Evolutionary conservation across 2,888 invertebrate species (phyloP).

Genomic region (Hyalella azteca): DNA sequence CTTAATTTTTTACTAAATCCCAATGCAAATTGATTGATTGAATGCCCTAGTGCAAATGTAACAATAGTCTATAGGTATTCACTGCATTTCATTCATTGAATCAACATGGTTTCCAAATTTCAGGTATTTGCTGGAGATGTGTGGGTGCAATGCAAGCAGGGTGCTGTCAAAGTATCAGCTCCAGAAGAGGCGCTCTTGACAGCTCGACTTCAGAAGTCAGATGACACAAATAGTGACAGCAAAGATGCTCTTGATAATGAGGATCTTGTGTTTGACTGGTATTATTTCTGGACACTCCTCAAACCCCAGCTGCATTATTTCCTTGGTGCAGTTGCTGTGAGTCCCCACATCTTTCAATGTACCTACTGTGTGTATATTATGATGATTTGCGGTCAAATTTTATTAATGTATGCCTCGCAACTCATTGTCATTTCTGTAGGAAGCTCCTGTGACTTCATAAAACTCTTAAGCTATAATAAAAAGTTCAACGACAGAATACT

Average conservation of each 20-base stretch:
- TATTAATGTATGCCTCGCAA: too few relatives aligned
- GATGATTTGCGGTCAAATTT: too few relatives aligned
- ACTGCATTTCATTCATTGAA: background rate
- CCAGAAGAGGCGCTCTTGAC: background rate
- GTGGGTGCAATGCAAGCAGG: constrained; percentile 1
- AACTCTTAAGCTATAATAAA: too few relatives aligned
- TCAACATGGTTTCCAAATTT: background rate
- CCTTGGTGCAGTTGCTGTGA: constrained; percentile 78
- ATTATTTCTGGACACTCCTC: constrained; percentile 74
- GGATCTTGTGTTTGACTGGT: constrained; percentile 77
- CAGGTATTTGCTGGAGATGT: constrained; percentile 4
- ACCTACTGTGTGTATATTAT: too few relatives aligned
- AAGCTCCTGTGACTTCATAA: too few relatives aligned
- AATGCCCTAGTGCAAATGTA: background rate
- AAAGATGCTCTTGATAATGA: constrained; percentile 41
- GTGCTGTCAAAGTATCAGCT: background rate
- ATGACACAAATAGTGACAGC: constrained; percentile 1
- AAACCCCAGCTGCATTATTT: constrained; percentile 79
- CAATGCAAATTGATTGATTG: background rate
- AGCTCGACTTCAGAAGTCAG: background rate
- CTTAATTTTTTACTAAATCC: background rate
- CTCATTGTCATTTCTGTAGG: too few relatives aligned
- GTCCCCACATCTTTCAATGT: too few relatives aligned
- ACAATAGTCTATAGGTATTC: background rate
- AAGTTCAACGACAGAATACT: too few relatives aligned